Evolutionary conservation across 2,797 vertebrate genomes (phyloP).

Genomic region (Poeciliopsis presidionis): DNA sequence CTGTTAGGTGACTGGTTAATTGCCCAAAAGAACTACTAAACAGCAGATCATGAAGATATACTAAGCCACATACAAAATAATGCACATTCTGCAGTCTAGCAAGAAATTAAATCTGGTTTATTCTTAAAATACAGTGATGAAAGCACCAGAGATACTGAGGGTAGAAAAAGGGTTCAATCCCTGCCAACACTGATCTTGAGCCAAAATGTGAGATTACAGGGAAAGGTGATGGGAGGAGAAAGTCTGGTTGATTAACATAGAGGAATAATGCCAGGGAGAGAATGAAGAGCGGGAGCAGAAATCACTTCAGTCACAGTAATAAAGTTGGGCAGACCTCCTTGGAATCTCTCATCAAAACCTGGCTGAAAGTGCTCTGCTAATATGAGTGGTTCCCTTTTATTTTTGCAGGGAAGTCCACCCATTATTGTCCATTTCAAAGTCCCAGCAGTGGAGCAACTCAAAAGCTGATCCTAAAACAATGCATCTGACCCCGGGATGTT

Average conservation of each 20-base stretch:
- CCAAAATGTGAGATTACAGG: slow-evolving; percentile 42
- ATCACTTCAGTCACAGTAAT: slow-evolving; percentile 40
- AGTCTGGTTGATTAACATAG: slow-evolving; percentile 36
- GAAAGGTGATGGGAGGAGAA: slow-evolving; percentile 45
- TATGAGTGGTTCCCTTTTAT: slow-evolving; percentile 56
- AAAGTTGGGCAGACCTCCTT: slow-evolving; percentile 25
- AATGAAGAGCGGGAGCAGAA: slow-evolving; percentile 23
- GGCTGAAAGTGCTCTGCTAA: slow-evolving; percentile 38
- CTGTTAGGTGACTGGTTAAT: slow-evolving; percentile 28
- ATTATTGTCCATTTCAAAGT: slow-evolving; percentile 70
- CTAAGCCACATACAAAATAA: slow-evolving; percentile 32
- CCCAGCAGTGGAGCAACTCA: slow-evolving; percentile 42
- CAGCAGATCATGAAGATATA: slow-evolving; percentile 33
- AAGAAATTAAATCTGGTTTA: slow-evolving; percentile 33
- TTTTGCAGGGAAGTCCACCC: slow-evolving; percentile 70
- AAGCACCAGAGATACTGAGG: slow-evolving; percentile 37
- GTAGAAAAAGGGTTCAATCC: slow-evolving; percentile 15
- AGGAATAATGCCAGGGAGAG: slow-evolving; percentile 4
- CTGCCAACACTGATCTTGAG: slow-evolving; percentile 35
- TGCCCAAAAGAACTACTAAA: slow-evolving; percentile 40
- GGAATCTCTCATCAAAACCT: slow-evolving; percentile 69
- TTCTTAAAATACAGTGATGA: slow-evolving; percentile 40
- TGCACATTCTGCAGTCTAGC: slow-evolving; percentile 32
- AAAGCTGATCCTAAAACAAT: slow-evolving; percentile 67
- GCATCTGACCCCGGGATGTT: slow-evolving; percentile 64